phyloP scores from a whole-genome alignment of 2,888 invertebrate species.

The Leptinotarsa haldemani region DNA sequence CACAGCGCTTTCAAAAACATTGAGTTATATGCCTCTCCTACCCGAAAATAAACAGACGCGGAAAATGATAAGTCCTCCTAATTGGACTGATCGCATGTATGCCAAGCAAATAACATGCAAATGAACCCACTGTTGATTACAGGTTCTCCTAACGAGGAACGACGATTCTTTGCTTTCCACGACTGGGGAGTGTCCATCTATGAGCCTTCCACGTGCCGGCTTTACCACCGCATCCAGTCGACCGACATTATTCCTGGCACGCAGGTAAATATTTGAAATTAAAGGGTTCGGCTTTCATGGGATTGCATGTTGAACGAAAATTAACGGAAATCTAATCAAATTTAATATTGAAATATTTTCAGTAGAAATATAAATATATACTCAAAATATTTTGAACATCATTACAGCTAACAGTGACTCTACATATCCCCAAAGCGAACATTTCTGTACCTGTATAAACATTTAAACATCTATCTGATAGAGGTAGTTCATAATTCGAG shows the following conservation, averaged over 20 bases:
- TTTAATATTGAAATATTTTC: background rate
- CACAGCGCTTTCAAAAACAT: background rate
- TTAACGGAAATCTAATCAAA: background rate
- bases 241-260: constrained; percentile 79
- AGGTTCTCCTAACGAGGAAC: constrained; percentile 72
- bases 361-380: background rate
- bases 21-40: background rate
- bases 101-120: constrained; percentile 10
- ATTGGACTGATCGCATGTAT: background rate
- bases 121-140: constrained; percentile 44
- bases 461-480: too few species aligned
- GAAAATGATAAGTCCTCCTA: background rate
- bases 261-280: constrained; percentile 65
- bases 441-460: too few species aligned
- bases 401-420: too few species aligned
- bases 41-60: background rate
- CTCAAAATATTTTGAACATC: too few species aligned
- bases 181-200: constrained; percentile 80
- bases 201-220: constrained; percentile 77
- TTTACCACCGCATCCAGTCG: constrained; percentile 77
- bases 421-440: too few species aligned
- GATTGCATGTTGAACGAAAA: constrained; percentile 4
- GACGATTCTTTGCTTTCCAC: constrained; percentile 80
- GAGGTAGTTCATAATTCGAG: too few species aligned
- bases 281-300: background rate